phyloP scores from a whole-genome alignment of 2,113 vertebrate species.

The Eupsittula cactorum region DNA sequence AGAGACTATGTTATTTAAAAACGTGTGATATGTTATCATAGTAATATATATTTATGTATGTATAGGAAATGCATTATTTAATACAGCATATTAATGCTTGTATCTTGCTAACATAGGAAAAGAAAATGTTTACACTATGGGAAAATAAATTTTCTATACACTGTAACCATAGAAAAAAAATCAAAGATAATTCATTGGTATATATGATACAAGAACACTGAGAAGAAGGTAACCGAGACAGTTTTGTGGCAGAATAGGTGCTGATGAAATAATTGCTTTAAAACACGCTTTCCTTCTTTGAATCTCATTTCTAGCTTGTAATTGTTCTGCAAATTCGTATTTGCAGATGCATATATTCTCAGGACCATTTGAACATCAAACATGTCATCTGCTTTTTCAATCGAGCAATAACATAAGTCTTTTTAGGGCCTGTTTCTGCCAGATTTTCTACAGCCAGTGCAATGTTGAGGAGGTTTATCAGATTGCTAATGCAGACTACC shows the following conservation, averaged over 20 bases:
- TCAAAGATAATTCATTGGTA: not conserved
- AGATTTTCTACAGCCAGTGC: not conserved
- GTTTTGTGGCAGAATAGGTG: not conserved
- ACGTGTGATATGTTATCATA: slow-evolving; percentile 72
- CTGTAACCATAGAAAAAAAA: slow-evolving; percentile 40
- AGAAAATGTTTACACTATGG: slow-evolving; percentile 70
- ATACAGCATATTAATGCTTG: slow-evolving; percentile 70
- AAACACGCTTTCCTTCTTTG: not conserved
- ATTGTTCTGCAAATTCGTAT: not conserved
- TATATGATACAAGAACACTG: not conserved
- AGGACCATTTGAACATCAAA: not conserved
- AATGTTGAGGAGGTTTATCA: not conserved
- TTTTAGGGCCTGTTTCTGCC: not conserved
- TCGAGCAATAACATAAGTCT: not conserved
- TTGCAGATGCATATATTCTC: not conserved
- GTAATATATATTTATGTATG: slow-evolving; percentile 80
- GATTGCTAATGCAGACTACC: not conserved
- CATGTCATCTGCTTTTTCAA: not conserved
- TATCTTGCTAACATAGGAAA: slow-evolving; percentile 62
- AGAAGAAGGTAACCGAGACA: not conserved
- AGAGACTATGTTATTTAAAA: slow-evolving; percentile 68
- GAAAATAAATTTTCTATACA: slow-evolving; percentile 77
- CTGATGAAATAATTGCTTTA: not conserved
- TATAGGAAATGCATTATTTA: slow-evolving; percentile 73
- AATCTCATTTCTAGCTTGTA: not conserved